Conservation (phyloP, 2,113 vertebrate species). For the Misgurnus mizolepis region DNA sequence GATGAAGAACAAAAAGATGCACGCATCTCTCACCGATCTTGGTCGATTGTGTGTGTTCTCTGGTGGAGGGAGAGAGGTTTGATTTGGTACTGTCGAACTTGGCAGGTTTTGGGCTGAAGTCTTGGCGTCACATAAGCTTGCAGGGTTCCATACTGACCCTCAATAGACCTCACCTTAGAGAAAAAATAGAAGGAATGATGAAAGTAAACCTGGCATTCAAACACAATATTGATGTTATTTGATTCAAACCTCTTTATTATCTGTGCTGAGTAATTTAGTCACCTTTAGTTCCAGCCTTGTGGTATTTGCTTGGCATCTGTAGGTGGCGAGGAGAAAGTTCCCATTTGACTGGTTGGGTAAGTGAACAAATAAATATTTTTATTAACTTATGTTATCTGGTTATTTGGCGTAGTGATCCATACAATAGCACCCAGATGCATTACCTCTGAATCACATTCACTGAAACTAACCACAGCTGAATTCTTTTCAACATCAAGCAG, state of each 20-base stretch:
- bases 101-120: slow-evolving; percentile 95
- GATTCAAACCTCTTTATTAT: neutral
- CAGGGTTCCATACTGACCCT: slow-evolving; percentile 94
- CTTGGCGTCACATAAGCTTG: slow-evolving; percentile 94
- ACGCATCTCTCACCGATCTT: slow-evolving; percentile 76
- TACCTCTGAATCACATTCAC: slow-evolving; percentile 95
- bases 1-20: too few relatives aligned
- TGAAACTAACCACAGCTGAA: slow-evolving; percentile 97
- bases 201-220: neutral
- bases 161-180: slow-evolving; percentile 91
- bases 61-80: slow-evolving; percentile 97
- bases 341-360: slow-evolving; percentile 80
- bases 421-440: slow-evolving; percentile 45
- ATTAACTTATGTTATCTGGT: slow-evolving; percentile 2
- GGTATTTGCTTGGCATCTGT: slow-evolving; percentile 96
- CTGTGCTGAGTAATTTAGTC: slow-evolving; percentile 44
- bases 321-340: slow-evolving; percentile 96
- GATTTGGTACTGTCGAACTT: slow-evolving; percentile 91
- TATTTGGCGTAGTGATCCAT: neutral
- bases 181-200: neutral
- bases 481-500: slow-evolving; percentile 97
- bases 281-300: slow-evolving; percentile 96
- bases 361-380: neutral
- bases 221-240: neutral
- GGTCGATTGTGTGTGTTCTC: slow-evolving; percentile 85